Percentiles rank a stretch among this genome's conserved stretches.
phyloP scores from a whole-genome alignment of 2,797 vertebrate species.

The Bovichtus diacanthus region DNA sequence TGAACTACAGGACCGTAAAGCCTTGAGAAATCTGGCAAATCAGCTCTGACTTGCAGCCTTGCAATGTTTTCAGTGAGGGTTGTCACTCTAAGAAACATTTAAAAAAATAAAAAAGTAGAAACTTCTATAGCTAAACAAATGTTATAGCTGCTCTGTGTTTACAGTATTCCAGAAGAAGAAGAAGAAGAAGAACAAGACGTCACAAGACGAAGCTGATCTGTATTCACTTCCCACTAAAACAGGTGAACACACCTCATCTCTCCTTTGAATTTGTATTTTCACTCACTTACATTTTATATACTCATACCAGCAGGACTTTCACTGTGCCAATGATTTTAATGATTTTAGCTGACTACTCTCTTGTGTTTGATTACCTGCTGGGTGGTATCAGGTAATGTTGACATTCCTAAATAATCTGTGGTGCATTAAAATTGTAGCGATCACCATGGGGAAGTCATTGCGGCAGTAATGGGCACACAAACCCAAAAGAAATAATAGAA shows the following conservation, averaged over 20 bases:
- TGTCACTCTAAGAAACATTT: background rate
- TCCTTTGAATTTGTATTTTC: background rate
- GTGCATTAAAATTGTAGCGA: conserved; percentile 4
- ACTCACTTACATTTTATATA: background rate
- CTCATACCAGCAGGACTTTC: conserved; percentile 1
- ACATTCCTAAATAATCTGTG: background rate
- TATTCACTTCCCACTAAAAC: conserved; percentile 79
- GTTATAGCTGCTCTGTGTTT: conserved; percentile 27
- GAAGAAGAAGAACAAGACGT: too few relatives aligned
- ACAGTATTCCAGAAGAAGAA: conserved; percentile 86
- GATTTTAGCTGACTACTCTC: conserved; percentile 4
- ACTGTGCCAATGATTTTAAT: background rate
- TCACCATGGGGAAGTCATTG: conserved; percentile 4
- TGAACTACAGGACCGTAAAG: conserved; percentile 11
- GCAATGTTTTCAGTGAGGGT: background rate
- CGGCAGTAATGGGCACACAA: conserved; percentile 20
- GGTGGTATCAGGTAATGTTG: conserved; percentile 5
- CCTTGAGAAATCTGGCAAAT: background rate
- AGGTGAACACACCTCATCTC: conserved; percentile 74
- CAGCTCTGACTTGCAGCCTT: background rate
- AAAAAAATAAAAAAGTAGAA: background rate
- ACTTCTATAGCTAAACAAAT: background rate
- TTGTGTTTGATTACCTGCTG: background rate
- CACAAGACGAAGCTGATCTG: conserved; percentile 58
- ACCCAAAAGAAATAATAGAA: conserved; percentile 15